Evolutionary conservation across 2,797 vertebrate genomes (phyloP).

Genomic region (Momotus momota): DNA sequence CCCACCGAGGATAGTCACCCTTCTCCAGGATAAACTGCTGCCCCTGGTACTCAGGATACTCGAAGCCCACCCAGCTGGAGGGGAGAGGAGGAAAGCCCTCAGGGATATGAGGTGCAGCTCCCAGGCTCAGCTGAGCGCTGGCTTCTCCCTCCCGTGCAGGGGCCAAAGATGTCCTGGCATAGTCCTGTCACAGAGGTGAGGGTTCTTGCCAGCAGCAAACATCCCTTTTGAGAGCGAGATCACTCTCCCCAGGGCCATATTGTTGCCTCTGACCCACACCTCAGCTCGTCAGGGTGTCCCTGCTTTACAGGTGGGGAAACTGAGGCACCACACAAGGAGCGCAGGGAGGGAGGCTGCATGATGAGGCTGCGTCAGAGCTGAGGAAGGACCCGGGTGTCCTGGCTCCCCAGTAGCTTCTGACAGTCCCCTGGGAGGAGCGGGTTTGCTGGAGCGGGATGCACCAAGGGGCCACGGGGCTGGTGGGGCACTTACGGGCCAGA

Average conservation of each 20-base stretch:
- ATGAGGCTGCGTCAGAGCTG: background rate
- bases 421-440: background rate
- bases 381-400: background rate
- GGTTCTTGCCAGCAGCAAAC: background rate
- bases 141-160: background rate
- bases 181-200: background rate
- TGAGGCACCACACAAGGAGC: background rate
- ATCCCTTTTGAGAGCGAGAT: background rate
- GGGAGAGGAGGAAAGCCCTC: conserved; percentile 4
- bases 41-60: conserved; percentile 96
- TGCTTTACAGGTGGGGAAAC: background rate
- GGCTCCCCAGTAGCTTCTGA: background rate
- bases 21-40: conserved; percentile 99
- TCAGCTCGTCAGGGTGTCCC: background rate
- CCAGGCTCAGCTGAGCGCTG: background rate
- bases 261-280: accelerated
- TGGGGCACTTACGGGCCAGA: conserved; percentile 90
- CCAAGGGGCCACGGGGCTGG: background rate
- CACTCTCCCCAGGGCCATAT: background rate
- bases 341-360: accelerated
- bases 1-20: conserved; percentile 93
- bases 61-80: conserved; percentile 91
- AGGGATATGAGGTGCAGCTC: background rate
- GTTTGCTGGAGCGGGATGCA: background rate
- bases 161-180: background rate